phyloP scores from a whole-genome alignment of 2,113 vertebrate species.

The Heteronetta atricapilla region DNA sequence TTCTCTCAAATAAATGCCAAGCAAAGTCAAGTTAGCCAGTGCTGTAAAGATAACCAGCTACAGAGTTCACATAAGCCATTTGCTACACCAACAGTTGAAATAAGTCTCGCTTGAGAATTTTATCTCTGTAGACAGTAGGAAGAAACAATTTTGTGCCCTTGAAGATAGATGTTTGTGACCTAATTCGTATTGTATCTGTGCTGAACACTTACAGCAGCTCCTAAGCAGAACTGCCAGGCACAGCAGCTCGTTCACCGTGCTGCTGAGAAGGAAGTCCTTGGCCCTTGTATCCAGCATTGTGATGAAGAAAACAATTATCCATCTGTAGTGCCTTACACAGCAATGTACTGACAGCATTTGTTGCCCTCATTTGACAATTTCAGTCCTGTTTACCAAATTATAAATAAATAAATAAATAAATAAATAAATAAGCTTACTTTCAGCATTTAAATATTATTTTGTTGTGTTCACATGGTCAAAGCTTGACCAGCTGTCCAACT shows the following conservation, averaged over 20 bases:
- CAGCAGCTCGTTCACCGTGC: background rate
- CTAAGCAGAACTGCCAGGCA: background rate
- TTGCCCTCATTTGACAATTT: background rate
- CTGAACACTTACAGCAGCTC: background rate
- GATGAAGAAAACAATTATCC: background rate
- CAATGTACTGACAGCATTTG: background rate
- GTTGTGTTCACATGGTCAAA: background rate
- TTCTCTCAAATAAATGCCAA: background rate
- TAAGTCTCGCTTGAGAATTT: background rate
- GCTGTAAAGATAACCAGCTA: background rate
- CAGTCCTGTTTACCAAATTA: background rate
- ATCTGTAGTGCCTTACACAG: background rate
- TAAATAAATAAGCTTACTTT: background rate
- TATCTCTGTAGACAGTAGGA: background rate
- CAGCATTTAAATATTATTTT: background rate
- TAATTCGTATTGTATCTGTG: background rate
- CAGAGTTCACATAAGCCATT: background rate
- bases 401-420: no score
- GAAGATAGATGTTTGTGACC: background rate
- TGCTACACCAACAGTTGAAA: background rate
- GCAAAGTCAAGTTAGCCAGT: background rate
- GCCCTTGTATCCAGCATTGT: background rate
- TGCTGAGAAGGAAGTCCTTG: background rate
- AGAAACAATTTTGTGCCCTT: background rate
- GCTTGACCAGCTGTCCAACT: background rate